Conservation (phyloP, 2,113 vertebrate species). For the Perccottus glenii region DNA sequence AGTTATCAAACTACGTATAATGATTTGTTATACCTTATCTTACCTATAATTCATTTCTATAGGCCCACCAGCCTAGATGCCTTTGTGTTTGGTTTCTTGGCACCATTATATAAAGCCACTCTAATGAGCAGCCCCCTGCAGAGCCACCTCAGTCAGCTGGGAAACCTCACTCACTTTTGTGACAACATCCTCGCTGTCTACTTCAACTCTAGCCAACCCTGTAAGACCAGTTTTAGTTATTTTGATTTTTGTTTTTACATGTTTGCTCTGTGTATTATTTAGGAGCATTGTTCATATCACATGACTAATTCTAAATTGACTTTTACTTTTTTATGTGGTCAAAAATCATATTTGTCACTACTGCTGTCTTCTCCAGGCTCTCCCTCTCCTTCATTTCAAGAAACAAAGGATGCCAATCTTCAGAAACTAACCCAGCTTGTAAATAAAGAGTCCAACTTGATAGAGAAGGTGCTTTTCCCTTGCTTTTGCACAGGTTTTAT, state of each 20-base stretch:
- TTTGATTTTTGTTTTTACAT: background rate
- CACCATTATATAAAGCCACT: slow-evolving; percentile 89
- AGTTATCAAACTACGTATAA: background rate
- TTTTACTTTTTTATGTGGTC: slow-evolving; percentile 15
- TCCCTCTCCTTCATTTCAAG: slow-evolving; percentile 82
- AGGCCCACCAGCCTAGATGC: slow-evolving; percentile 96
- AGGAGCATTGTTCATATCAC: too few species aligned
- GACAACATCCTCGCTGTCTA: slow-evolving; percentile 88
- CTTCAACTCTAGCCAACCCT: slow-evolving; percentile 81
- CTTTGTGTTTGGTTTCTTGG: slow-evolving; percentile 94
- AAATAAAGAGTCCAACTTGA: slow-evolving; percentile 99
- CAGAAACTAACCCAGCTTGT: slow-evolving; percentile 99
- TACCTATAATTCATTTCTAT: slow-evolving; percentile 17
- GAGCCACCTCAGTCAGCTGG: slow-evolving; percentile 91
- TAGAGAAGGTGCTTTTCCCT: slow-evolving; percentile 93
- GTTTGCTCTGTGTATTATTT: too few species aligned
- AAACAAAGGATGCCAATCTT: slow-evolving; percentile 93
- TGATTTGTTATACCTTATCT: background rate
- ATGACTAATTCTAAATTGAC: too few species aligned
- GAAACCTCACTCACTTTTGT: slow-evolving; percentile 91
- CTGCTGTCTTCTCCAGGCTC: slow-evolving; percentile 78
- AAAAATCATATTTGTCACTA: slow-evolving; percentile 45
- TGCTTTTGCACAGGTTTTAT: slow-evolving; percentile 53
- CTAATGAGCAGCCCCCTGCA: slow-evolving; percentile 90
- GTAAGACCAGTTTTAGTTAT: slow-evolving; percentile 69